Evolutionary conservation across 2,113 vertebrate genomes (phyloP).

Genomic region (Eptesicus fuscus): DNA sequence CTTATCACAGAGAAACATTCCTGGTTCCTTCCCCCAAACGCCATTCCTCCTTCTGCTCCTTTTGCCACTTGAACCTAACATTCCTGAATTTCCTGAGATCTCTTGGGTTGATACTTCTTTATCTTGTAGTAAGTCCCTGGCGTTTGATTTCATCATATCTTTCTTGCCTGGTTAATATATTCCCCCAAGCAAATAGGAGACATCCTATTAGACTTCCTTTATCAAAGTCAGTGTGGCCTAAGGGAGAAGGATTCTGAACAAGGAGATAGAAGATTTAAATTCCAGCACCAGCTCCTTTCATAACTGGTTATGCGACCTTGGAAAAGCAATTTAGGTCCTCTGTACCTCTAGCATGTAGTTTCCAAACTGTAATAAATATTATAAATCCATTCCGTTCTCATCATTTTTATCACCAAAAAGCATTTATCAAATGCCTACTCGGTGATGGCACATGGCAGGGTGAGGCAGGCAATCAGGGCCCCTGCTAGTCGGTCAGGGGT

Average conservation of each 20-base stretch:
- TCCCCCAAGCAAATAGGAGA: neutral
- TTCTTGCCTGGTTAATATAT: constrained; percentile 20
- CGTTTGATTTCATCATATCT: neutral
- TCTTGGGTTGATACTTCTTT: constrained; percentile 18
- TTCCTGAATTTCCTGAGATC: neutral
- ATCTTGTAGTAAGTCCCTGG: constrained; percentile 22
- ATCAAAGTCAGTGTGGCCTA: neutral
- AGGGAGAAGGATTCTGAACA: neutral
- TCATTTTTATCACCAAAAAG: constrained; percentile 66
- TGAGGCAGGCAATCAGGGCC: neutral
- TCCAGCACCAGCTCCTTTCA: constrained; percentile 42
- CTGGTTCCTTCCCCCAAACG: neutral
- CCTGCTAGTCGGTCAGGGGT: neutral
- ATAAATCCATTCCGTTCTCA: constrained; percentile 55
- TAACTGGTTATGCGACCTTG: constrained; percentile 61
- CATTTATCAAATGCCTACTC: constrained; percentile 57
- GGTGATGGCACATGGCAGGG: constrained; percentile 14
- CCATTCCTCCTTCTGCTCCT: neutral
- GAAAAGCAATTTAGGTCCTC: constrained; percentile 60
- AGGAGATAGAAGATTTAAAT: constrained; percentile 47
- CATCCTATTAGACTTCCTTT: constrained; percentile 18
- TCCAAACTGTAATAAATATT: constrained; percentile 62
- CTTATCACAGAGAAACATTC: neutral
- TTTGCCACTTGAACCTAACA: neutral
- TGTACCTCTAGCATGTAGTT: constrained; percentile 44